Evolutionary conservation across 2,888 invertebrate species (phyloP).

Genomic region (Xiphydria camelus): DNA sequence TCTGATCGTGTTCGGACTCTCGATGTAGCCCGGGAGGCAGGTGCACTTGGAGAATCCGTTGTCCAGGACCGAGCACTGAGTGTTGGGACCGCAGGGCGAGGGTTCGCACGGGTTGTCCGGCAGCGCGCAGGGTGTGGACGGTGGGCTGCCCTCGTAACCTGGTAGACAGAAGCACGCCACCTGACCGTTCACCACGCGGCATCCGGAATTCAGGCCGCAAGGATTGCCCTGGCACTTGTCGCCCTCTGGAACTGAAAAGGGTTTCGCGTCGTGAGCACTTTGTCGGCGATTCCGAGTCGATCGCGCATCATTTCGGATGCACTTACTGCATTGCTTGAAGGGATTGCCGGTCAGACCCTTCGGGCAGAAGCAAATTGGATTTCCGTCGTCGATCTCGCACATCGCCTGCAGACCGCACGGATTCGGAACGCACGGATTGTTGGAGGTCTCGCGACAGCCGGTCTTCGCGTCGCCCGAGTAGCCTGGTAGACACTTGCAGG

Average conservation of each 20-base stretch:
- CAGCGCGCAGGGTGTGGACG: slow-evolving; percentile 69
- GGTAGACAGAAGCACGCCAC: slow-evolving; percentile 87
- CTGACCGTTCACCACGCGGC: slow-evolving; percentile 73
- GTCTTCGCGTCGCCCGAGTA: slow-evolving; percentile 77
- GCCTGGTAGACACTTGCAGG: slow-evolving; percentile 81
- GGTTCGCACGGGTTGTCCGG: slow-evolving; percentile 81
- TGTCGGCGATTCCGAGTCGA: not conserved
- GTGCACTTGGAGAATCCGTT: slow-evolving; percentile 88
- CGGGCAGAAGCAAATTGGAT: slow-evolving; percentile 87
- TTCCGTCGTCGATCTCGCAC: slow-evolving; percentile 83
- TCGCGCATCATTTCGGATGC: slow-evolving; percentile 21
- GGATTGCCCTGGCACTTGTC: slow-evolving; percentile 81
- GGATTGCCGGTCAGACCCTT: slow-evolving; percentile 90
- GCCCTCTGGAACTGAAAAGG: slow-evolving; percentile 80
- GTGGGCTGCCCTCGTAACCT: slow-evolving; percentile 85
- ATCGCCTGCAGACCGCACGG: slow-evolving; percentile 86
- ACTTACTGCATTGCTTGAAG: slow-evolving; percentile 87
- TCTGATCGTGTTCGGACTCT: slow-evolving; percentile 85
- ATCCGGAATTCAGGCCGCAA: slow-evolving; percentile 83
- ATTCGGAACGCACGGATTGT: slow-evolving; percentile 79
- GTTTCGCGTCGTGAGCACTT: slow-evolving; percentile 1
- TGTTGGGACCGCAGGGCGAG: slow-evolving; percentile 87
- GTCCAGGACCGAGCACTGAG: slow-evolving; percentile 75
- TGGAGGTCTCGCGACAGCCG: slow-evolving; percentile 72
- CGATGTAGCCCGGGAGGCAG: slow-evolving; percentile 79